Conservation (phyloP, 2,888 invertebrate genomes). For the Ochropleura leucogaster region DNA sequence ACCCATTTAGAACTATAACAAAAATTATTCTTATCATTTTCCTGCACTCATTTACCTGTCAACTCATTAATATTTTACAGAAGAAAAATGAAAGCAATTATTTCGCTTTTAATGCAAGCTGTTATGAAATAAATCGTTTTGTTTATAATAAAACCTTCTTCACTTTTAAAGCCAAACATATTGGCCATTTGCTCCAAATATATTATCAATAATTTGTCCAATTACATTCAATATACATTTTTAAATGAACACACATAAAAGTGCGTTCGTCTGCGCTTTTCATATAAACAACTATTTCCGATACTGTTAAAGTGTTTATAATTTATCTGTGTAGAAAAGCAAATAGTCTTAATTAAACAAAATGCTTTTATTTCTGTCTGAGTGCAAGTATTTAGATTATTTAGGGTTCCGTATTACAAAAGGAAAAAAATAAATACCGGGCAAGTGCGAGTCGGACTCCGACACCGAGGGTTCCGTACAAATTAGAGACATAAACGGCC, state of each 20-base stretch:
- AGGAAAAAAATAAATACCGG: background rate
- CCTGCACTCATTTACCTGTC: background rate
- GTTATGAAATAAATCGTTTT: constrained; percentile 28
- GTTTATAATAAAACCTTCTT: constrained; percentile 36
- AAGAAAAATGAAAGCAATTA: background rate
- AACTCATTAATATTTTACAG: background rate
- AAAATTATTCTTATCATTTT: background rate
- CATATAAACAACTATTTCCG: constrained; percentile 36
- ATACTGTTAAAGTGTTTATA: constrained; percentile 24
- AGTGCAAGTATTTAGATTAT: background rate
- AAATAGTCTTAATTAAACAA: constrained; percentile 37
- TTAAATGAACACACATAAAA: constrained; percentile 28
- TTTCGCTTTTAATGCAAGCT: constrained; percentile 11
- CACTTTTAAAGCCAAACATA: constrained; percentile 36
- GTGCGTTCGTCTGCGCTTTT: constrained; percentile 20
- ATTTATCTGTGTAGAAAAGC: constrained; percentile 33
- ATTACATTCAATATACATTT: constrained; percentile 34
- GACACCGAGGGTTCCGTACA: background rate
- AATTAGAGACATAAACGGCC: no score
- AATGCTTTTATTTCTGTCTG: constrained; percentile 24
- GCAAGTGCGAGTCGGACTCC: background rate
- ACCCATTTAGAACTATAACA: background rate
- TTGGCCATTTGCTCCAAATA: constrained; percentile 23
- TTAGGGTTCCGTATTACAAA: background rate
- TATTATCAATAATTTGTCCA: constrained; percentile 43